Evolutionary conservation across 2,113 vertebrate species (phyloP), one percentile per base, ranked within the genome.

Genomic region (Suricata suricatta): DNA sequence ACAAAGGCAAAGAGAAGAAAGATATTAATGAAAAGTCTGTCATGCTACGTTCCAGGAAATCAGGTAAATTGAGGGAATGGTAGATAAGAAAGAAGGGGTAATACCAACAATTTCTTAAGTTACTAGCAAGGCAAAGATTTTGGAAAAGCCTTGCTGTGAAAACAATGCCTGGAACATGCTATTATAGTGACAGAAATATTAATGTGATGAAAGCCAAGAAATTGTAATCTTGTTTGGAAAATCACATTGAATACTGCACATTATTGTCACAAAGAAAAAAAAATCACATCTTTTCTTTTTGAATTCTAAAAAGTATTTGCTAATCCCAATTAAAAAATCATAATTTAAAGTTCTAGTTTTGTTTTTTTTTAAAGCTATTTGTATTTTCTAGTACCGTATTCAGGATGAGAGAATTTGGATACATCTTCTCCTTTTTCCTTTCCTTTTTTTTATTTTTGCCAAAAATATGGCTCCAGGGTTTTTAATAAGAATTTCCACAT

Each of bases 401-500:
- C 66, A 89, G 84, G 52, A 77, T 52, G 33, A 95, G 69, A 86
- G 19, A 88, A 81, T 35, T 95, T 47, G 72, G 33, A 21, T 76
- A 71, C 52, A 80, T 93, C 47, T 96, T 52, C 4, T 85, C 7
- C 19, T 17, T 63, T 16, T 33, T 52, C 29, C 8, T 50, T 57
- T 23, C 47, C 38, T 72, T 74, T 74, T n/a, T 35, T 31, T 29
- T 77, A 71, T 52, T 50, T 47, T 41, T 19, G 16, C 80, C 4
- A 50, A 88, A 94, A 94, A 88, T 83, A 63, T 44, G 76, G 35
- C 72, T 97, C 15, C 41, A 80, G 25, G 15, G 1, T 50, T 95
- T 96, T 92, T 69, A 68, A 93, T 88, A 79, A 82, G 64, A 87
- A 94, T 95, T 95, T 92, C 92, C 68, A 96, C 79, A 76, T 83